A percentile compares a stretch with the other conserved stretches of the same genome.
phyloP scores from a whole-genome alignment of 92 coral and sea anemone genomes.

The Montipora capitata region DNA sequence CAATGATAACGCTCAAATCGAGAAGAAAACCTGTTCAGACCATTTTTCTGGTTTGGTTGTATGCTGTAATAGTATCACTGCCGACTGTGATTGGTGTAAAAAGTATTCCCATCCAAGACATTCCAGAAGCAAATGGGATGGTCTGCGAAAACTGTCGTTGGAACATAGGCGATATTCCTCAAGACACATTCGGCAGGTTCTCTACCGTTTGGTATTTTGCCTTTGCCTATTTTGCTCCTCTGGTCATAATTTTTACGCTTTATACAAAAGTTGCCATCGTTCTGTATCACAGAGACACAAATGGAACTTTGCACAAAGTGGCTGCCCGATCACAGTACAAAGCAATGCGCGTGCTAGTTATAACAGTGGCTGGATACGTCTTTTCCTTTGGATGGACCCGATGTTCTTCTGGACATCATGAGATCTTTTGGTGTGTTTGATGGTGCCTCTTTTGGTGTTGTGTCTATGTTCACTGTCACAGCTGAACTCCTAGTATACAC shows the following conservation, averaged over 20 bases:
- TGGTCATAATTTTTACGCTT: constrained; percentile 40
- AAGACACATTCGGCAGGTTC: constrained; percentile 41
- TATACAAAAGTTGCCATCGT: constrained; percentile 57
- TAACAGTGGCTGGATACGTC: constrained; percentile 60
- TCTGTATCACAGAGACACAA: constrained; percentile 51
- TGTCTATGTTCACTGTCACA: constrained; percentile 20
- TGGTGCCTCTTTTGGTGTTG: constrained; percentile 11
- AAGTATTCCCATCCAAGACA: constrained; percentile 33
- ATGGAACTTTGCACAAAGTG: constrained; percentile 43
- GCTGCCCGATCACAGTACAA: constrained; percentile 77
- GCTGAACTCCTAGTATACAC: constrained; percentile 39
- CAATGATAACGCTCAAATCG: constrained; percentile 51
- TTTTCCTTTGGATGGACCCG: constrained; percentile 76
- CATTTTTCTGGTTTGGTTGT: constrained; percentile 68
- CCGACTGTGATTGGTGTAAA: constrained; percentile 42
- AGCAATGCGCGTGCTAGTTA: constrained; percentile 71
- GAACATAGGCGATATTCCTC: constrained; percentile 65
- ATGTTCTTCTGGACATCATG: constrained; percentile 34
- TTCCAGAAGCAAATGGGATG: constrained; percentile 57
- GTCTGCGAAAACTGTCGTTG: background rate
- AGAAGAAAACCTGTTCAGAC: constrained; percentile 26
- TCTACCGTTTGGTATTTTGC: constrained; percentile 71
- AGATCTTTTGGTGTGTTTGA: constrained; percentile 68
- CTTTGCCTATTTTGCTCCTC: constrained; percentile 63
- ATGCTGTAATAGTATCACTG: constrained; percentile 41